Evolutionary conservation across 2,888 invertebrate species (phyloP).

Genomic region (Ornithoptera priamus): DNA sequence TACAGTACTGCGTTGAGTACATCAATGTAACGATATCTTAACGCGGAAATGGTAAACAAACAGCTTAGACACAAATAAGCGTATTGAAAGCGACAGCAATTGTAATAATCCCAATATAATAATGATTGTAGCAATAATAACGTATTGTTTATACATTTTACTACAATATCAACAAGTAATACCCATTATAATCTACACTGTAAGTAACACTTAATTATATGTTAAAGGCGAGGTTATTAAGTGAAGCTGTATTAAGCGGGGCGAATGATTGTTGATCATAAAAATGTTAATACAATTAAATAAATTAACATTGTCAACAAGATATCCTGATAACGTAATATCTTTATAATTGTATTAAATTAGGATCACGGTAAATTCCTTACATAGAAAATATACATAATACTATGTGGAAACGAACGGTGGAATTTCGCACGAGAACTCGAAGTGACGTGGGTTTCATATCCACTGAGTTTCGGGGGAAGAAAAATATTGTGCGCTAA

Average conservation of each 20-base stretch:
- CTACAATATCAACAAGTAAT: neutral
- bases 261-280: constrained; percentile 15
- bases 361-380: neutral
- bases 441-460: too few relatives aligned
- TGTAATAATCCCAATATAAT: constrained; percentile 17
- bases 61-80: constrained; percentile 17
- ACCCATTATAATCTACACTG: constrained; percentile 1
- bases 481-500: too few relatives aligned
- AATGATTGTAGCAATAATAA: neutral
- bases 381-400: too few relatives aligned
- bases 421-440: too few relatives aligned
- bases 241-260: neutral
- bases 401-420: too few relatives aligned
- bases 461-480: too few relatives aligned
- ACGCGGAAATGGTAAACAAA: constrained; percentile 21
- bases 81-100: constrained; percentile 21
- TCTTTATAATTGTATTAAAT: neutral
- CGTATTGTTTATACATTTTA: constrained; percentile 14
- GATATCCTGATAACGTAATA: neutral
- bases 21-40: constrained; percentile 1
- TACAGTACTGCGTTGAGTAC: neutral
- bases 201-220: constrained; percentile 16
- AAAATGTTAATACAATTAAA: constrained; percentile 12
- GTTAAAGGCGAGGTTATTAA: constrained; percentile 9
- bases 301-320: constrained; percentile 19